phyloP scores from a whole-genome alignment of 1,140 invertebrate species.

The Meloidogyne chitwoodi region DNA sequence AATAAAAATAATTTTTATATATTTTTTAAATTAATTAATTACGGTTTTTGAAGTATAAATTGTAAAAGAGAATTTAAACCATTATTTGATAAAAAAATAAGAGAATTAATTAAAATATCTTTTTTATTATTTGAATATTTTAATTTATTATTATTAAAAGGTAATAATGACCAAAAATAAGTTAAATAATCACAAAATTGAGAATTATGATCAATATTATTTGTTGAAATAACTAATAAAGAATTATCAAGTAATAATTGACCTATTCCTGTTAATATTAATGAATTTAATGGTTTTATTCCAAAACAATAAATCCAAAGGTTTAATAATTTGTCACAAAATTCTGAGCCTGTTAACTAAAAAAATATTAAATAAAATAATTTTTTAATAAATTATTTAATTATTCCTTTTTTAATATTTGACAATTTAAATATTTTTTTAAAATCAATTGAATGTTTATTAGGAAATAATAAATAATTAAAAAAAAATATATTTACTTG shows the following conservation, averaged over 20 bases:
- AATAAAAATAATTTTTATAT: conserved; percentile 13
- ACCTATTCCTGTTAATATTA: not conserved
- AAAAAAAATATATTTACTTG: not conserved
- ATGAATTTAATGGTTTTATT: not conserved
- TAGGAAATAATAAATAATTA: too few species aligned
- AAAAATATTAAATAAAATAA: conserved; percentile 15
- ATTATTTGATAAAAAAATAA: conserved; percentile 65
- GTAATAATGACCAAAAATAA: not conserved
- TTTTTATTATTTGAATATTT: conserved; percentile 54
- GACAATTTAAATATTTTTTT: too few species aligned
- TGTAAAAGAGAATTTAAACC: conserved; percentile 74
- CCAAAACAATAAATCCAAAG: conserved; percentile 69
- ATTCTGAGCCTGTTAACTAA: conserved; percentile 75
- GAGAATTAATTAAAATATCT: conserved; percentile 67
- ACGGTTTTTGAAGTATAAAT: conserved; percentile 78
- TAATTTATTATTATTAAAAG: not conserved
- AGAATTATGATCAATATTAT: not conserved
- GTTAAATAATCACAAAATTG: not conserved
- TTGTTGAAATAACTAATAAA: conserved; percentile 8
- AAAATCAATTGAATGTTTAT: too few species aligned
- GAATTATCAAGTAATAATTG: not conserved
- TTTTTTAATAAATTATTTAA: not conserved
- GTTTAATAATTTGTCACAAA: conserved; percentile 78
- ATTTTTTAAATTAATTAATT: conserved; percentile 59
- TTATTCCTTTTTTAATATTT: too few species aligned